Evolutionary conservation across 2,888 invertebrate genomes (phyloP).

Genomic region (Encarsia formosa): DNA sequence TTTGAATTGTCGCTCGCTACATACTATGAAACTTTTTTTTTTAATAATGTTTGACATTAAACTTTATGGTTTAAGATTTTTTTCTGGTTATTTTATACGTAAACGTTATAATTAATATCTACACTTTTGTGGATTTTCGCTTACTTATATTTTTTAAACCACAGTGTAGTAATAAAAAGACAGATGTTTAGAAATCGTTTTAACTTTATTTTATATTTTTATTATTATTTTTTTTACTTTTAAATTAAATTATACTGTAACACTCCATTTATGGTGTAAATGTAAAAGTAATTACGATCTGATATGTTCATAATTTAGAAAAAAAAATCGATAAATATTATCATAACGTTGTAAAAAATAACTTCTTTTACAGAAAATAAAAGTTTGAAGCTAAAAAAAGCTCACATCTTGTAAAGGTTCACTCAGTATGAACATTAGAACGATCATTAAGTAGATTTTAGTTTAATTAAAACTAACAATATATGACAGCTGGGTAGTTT

Average conservation of each 20-base stretch:
- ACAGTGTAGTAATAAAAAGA: slow-evolving; percentile 15
- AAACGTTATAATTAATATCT: too few relatives aligned
- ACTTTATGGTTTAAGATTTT: slow-evolving; percentile 9
- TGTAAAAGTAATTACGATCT: slow-evolving; percentile 3
- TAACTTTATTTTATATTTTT: slow-evolving; percentile 1
- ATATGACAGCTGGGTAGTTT: too few relatives aligned
- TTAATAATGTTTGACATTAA: slow-evolving; percentile 11
- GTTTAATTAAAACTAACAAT: too few relatives aligned
- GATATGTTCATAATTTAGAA: slow-evolving; percentile 17
- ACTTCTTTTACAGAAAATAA: too few relatives aligned
- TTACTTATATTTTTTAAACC: slow-evolving; percentile 4
- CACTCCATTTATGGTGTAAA: slow-evolving; percentile 1
- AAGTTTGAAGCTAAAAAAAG: slow-evolving; percentile 17
- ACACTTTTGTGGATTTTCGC: background rate
- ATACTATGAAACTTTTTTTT: too few relatives aligned
- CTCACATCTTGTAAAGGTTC: too few relatives aligned
- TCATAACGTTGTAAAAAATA: background rate
- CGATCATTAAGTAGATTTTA: too few relatives aligned
- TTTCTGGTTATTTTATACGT: slow-evolving; percentile 3
- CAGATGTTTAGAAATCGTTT: slow-evolving; percentile 10
- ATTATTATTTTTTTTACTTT: too few relatives aligned
- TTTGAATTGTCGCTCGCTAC: slow-evolving; percentile 27
- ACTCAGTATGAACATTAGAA: too few relatives aligned
- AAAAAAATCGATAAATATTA: slow-evolving; percentile 2
- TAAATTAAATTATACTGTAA: too few relatives aligned